Percentiles rank a stretch among this genome's conserved stretches.
These are phyloP conservation scores for Brachynemurus nebulosus DNA, from an alignment of 2,888 invertebrate species.

Conservation along the genomic window DNA sequence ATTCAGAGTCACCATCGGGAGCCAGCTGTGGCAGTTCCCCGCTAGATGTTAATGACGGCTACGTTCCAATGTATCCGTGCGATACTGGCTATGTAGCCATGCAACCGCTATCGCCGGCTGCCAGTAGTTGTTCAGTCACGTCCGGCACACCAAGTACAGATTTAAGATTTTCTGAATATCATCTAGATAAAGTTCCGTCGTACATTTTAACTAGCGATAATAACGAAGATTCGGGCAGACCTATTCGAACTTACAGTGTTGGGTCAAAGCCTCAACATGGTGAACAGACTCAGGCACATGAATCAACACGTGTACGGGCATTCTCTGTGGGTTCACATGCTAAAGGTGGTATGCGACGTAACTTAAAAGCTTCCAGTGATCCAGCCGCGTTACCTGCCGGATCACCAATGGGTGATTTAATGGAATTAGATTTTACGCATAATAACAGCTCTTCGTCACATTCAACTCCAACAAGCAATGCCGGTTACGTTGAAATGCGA, in stretches of 20 bases:
- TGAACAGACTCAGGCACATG: conserved; percentile 29
- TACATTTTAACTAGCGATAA: conserved; percentile 49
- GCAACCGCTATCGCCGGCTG: conserved; percentile 42
- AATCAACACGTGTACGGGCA: conserved; percentile 49
- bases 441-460: neutral
- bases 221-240: conserved; percentile 41
- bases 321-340: conserved; percentile 65
- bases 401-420: conserved; percentile 55
- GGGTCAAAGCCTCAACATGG: conserved; percentile 58
- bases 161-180: conserved; percentile 60
- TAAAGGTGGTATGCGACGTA: conserved; percentile 29
- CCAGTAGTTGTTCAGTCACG: conserved; percentile 59
- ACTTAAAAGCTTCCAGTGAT: conserved; percentile 50
- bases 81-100: conserved; percentile 44
- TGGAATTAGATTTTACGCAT: conserved; percentile 63
- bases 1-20: conserved; percentile 13
- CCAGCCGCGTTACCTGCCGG: conserved; percentile 53
- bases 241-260: conserved; percentile 72
- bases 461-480: conserved; percentile 1
- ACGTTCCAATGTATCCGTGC: conserved; percentile 28
- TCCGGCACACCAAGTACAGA: conserved; percentile 75
- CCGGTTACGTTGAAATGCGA: conserved; percentile 35
- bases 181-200: conserved; percentile 66
- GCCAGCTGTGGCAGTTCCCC: conserved; percentile 26
- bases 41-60: conserved; percentile 48